Evolutionary conservation across 1,140 invertebrate species (phyloP).

Genomic region (Carposina sasakii): DNA sequence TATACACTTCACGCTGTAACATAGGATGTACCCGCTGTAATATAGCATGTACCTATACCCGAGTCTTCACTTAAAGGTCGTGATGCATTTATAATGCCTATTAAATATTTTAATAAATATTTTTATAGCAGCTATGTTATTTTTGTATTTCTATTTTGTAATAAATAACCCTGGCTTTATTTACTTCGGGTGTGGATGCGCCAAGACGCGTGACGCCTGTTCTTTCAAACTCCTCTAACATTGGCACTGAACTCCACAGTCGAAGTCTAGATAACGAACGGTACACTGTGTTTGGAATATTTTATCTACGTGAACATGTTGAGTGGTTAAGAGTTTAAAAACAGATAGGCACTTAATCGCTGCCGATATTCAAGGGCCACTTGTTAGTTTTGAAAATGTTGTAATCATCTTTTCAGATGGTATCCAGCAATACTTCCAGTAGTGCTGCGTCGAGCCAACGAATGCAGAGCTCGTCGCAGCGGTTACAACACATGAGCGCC

Average conservation of each 20-base stretch:
- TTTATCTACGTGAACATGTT: no score
- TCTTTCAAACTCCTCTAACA: conserved; percentile 48
- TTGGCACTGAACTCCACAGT: conserved; percentile 66
- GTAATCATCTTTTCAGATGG: conserved; percentile 68
- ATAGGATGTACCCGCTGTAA: no score
- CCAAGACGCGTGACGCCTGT: conserved; percentile 64
- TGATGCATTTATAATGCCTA: no score
- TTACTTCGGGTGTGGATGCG: conserved; percentile 51
- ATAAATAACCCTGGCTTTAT: conserved; percentile 50
- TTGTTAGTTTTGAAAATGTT: no score
- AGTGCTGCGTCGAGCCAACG: conserved; percentile 74
- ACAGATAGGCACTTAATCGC: no score
- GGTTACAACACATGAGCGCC: conserved; percentile 57
- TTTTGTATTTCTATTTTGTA: conserved; percentile 51
- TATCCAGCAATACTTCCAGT: conserved; percentile 73
- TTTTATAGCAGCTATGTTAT: conserved; percentile 32
- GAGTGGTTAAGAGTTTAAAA: no score
- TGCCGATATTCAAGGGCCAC: no score
- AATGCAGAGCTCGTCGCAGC: conserved; percentile 69
- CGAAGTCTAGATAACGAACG: conserved; percentile 60
- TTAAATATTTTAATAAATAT: no score
- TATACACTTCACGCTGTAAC: no score
- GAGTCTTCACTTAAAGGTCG: no score
- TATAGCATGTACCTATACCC: no score
- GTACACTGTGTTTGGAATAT: no score